These are phyloP conservation scores for Archivesica marissinica DNA, from an alignment of 1,140 invertebrate species.

Conservation along the genomic window DNA sequence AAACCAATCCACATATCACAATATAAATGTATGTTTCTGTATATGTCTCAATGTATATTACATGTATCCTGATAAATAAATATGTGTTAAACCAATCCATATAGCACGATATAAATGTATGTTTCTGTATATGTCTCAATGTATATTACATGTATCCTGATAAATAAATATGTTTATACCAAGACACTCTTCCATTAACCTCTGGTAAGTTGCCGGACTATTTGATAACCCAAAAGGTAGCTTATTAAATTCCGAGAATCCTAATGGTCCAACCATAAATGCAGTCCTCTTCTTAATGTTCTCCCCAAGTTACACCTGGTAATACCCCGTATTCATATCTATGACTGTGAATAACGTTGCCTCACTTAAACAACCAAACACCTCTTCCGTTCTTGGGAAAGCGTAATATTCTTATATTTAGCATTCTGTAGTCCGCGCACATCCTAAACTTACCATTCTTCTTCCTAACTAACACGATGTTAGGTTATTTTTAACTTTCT, in stretches of 20 bases:
- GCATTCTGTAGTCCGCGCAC: not conserved
- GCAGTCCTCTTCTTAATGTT: not conserved
- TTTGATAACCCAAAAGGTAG: constrained; percentile 26
- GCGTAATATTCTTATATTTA: not conserved
- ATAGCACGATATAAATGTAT: too few species aligned
- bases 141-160: too few species aligned
- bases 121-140: too few species aligned
- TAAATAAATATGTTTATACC: too few species aligned
- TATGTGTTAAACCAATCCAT: too few species aligned
- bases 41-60: too few species aligned
- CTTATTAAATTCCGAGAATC: constrained; percentile 21
- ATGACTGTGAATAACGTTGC: not conserved
- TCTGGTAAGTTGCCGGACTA: not conserved
- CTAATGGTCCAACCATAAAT: not conserved
- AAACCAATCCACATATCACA: too few species aligned
- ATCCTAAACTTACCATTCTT: not conserved
- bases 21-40: too few species aligned
- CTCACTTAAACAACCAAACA: constrained; percentile 3
- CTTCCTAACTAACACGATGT: not conserved
- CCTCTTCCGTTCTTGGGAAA: not conserved
- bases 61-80: too few species aligned
- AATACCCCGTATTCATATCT: constrained; percentile 31
- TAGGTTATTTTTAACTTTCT: not conserved
- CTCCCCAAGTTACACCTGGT: constrained; percentile 12
- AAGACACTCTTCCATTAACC: not conserved